Evolutionary conservation across 2,113 vertebrate genomes (phyloP).

Genomic region (Menura novaehollandiae): DNA sequence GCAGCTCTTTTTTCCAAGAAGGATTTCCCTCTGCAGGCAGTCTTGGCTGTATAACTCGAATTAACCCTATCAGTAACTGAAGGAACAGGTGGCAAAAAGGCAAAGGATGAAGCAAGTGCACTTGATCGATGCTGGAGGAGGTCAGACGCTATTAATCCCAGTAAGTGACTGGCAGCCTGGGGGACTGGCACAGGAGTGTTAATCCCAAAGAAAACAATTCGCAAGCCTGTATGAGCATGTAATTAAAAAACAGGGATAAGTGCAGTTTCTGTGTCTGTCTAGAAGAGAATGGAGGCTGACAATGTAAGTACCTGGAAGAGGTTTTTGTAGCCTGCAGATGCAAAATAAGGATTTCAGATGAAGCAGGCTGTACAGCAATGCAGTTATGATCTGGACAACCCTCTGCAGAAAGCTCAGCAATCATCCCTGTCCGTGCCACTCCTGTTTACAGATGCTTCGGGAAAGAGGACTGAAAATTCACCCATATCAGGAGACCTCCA

Average conservation of each 20-base stretch:
- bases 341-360: not conserved
- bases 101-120: not conserved
- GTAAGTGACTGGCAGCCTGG: not conserved
- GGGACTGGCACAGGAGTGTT: not conserved
- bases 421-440: too few species aligned
- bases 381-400: not conserved
- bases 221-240: not conserved
- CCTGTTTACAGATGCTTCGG: not conserved
- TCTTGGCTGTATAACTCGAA: not conserved
- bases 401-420: not conserved
- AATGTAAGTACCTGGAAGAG: not conserved
- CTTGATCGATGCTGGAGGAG: not conserved
- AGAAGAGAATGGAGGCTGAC: not conserved
- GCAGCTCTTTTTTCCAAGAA: not conserved
- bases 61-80: not conserved
- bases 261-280: not conserved
- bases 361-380: not conserved
- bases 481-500: not conserved
- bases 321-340: not conserved
- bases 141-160: accelerated
- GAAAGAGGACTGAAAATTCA: not conserved
- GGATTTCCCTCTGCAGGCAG: not conserved
- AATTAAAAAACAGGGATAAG: not conserved
- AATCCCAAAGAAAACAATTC: not conserved
- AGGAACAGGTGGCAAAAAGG: not conserved